Conservation (phyloP, 2,113 vertebrate genomes). For the Atherinomorus stipes region DNA sequence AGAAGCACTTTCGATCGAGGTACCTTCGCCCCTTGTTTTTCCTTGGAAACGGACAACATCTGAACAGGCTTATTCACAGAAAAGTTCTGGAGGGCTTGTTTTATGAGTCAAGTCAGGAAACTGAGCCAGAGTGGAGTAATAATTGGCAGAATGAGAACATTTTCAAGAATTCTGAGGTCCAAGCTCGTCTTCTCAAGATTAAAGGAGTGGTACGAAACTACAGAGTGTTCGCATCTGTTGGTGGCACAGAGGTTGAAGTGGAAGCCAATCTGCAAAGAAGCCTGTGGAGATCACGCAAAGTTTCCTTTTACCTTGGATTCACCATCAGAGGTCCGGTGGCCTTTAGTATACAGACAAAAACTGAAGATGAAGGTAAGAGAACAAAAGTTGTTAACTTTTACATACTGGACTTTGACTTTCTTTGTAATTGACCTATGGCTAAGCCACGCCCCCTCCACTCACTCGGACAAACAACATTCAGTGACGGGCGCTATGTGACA, state of each 20-base stretch:
- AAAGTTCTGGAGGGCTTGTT: not conserved
- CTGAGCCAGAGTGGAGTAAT: not conserved
- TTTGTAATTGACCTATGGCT: too few relatives aligned
- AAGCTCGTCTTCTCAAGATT: not conserved
- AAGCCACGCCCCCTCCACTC: too few relatives aligned
- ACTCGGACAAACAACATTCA: too few relatives aligned
- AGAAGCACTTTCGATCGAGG: slow-evolving; percentile 8
- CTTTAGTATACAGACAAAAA: slow-evolving; percentile 27
- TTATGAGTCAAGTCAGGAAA: rapidly evolving
- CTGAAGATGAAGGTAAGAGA: not conserved
- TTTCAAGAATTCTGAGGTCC: not conserved
- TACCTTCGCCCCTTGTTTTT: slow-evolving; percentile 40
- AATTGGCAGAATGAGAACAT: slow-evolving; percentile 21
- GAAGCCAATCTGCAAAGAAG: not conserved
- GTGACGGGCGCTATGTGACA: too few relatives aligned
- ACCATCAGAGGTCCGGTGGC: slow-evolving; percentile 53
- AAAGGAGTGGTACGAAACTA: slow-evolving; percentile 14
- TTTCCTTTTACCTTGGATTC: slow-evolving; percentile 51
- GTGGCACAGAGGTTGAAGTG: not conserved
- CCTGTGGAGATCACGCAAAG: not conserved
- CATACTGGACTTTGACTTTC: too few relatives aligned
- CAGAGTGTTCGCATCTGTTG: not conserved
- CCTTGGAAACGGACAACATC: slow-evolving; percentile 18
- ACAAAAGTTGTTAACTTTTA: too few relatives aligned
- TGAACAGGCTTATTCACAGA: slow-evolving; percentile 31